Evolutionary conservation across 2,888 invertebrate species (phyloP), one percentile per base, ranked within the genome.

Genomic region (Flabesymbios commensalis): DNA sequence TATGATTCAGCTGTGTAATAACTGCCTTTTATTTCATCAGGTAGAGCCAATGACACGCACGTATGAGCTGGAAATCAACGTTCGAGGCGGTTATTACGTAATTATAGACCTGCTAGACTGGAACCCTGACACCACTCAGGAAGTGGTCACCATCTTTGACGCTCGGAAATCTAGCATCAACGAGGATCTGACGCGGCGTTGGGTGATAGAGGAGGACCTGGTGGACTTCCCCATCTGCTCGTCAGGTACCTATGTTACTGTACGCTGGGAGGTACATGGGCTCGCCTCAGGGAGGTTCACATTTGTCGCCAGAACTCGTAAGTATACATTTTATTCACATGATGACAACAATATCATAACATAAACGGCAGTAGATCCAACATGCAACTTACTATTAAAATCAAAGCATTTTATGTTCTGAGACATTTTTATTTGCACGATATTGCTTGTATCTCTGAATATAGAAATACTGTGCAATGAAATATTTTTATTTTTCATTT

Each of bases 141-240:
- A 82, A 65, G 72, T 74, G 36, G 75, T 81, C 19, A 77, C 73
- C 0, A 68, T 80, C 14, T 78, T 71, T 57, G 75, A 78, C 51
- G 43, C 64, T 5, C 36, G 42, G 2, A 31, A 31, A n/a, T 52
- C 36, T 5, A 26, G n/a, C 43, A 63, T 67, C 41, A 45, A 32
- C 14, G 29, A 22, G 5, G 17, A 45, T 10, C 22, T 31, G 22
- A 65, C 64, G 5, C 39, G 41, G 28, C 28, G 43, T 5, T 71
- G 69, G 67, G 29, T 52, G 22, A 32, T 71, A 4, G 64, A 90
- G 72, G 86, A 91, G 32, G 95, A 97, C 82, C 83, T 94, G 59
- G 90, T 91, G 0, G 88, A 92, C 17, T 98, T 99, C 78, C 98
- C 98, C 0, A 88, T 91, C 0, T 89, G 93, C 0, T 93, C 94